Base-by-base conservation (phyloP, 2,888 invertebrate genomes). In the Agriotes lineatus region DNA sequence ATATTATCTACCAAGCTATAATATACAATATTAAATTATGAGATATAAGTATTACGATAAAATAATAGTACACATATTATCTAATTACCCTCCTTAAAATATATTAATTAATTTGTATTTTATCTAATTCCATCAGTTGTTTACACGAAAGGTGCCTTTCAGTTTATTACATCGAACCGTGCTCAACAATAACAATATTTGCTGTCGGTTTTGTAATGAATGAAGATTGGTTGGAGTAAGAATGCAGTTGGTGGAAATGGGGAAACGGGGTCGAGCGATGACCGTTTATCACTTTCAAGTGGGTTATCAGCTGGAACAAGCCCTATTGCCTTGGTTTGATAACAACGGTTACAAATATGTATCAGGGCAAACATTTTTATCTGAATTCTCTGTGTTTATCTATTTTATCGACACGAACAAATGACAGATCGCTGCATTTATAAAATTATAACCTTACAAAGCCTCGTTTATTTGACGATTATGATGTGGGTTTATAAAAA, bases 251-350 rank as follows among this genome's bases (percentile, higher is more conserved):
- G 44, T 61, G 37, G 56, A 67, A 60, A 67, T 45, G 54, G 37
- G 60, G 54, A 67, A 67, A 61, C 35, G 39, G 54, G 67, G 67
- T 67, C 67, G 67, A 67, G 67, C 67, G 67, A 60, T 67, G 67
- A 67, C 67, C 67, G 67, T 56, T 69, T 66, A 69, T 69, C 69
- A 50, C 14, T 48, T 52, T 60, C 69, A 66, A 67, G 61, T 69
- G 69, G 69, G 69, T 69, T 69, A 66, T 69, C 69, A 61, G 48
- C 61, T 58, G 64, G 65, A 60, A 60, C 39, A 54, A 44, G 59
- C 39, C 50, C 56, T 39, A 57, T 50, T 57, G 64, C 63, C 58
- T 69, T 57, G 42, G 18, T 39, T 65, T 67, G 44, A 67, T 67
- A 67, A 54, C 48, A 52, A 3, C 39, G 7, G 14, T 16, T 18